A percentile compares a stretch with the other conserved stretches of the same genome.
These are phyloP conservation scores for Sebastes steindachneri DNA, from an alignment of 2,797 vertebrate genomes.

Conservation along the genomic window DNA sequence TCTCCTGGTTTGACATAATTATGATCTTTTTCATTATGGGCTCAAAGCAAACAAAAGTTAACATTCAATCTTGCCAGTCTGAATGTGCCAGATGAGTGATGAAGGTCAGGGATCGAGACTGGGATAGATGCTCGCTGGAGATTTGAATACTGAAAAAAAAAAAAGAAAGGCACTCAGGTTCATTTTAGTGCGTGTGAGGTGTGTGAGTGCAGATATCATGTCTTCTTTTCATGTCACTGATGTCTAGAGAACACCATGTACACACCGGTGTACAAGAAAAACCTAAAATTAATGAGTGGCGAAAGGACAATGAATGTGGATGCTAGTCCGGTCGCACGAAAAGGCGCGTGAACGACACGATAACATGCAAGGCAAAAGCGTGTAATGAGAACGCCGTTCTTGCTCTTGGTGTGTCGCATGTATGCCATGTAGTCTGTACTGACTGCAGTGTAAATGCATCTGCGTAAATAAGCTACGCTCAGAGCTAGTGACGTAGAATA, in stretches of 20 bases:
- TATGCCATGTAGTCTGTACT: no score
- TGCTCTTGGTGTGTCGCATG: no score
- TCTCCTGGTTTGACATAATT: conserved; percentile 32
- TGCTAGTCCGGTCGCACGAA: no score
- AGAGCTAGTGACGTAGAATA: no score
- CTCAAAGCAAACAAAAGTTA: conserved; percentile 22
- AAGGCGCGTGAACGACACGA: no score
- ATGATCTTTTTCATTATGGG: conserved; percentile 11
- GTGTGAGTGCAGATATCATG: neutral
- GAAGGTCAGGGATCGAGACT: neutral
- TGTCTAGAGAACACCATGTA: neutral
- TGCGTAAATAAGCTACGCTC: no score
- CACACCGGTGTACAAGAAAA: neutral
- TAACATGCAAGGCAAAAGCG: no score
- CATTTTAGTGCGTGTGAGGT: neutral
- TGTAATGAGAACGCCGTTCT: no score
- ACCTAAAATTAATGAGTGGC: no score
- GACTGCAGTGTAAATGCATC: no score
- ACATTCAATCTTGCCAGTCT: neutral
- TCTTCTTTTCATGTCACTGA: neutral
- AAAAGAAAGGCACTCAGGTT: neutral
- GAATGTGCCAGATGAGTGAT: neutral
- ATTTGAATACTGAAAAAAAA: neutral
- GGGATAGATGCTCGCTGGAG: neutral
- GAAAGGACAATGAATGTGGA: no score